Evolutionary conservation across 2,113 vertebrate genomes (phyloP).

Genomic region (Macquaria australasica): DNA sequence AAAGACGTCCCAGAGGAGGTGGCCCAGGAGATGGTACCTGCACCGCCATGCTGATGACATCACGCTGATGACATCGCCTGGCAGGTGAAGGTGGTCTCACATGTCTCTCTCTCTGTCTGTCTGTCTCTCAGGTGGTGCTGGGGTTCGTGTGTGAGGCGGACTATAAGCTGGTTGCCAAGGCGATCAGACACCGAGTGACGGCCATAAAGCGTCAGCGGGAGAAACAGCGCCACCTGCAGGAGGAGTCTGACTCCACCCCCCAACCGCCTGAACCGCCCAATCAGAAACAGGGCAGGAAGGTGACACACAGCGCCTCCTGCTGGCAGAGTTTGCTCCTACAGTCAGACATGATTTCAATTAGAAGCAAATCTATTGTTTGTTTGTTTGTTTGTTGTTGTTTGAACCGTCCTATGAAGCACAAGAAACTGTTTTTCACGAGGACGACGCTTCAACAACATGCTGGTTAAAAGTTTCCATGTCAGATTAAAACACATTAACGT

Average conservation of each 20-base stretch:
- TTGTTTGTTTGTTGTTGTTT: too few relatives aligned
- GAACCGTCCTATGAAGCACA: too few relatives aligned
- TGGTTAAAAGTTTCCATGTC: too few relatives aligned
- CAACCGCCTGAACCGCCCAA: conserved; percentile 3
- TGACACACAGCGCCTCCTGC: background rate
- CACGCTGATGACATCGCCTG: background rate
- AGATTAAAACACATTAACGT: too few relatives aligned
- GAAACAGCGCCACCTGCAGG: conserved; percentile 82
- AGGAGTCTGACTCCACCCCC: conserved; percentile 57
- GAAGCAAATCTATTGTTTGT: too few relatives aligned
- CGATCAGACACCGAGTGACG: conserved; percentile 89
- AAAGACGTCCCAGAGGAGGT: conserved; percentile 96
- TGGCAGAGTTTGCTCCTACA: background rate
- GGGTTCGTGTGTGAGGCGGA: conserved; percentile 93
- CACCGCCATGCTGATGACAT: background rate
- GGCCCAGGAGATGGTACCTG: conserved; percentile 94
- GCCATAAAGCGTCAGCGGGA: conserved; percentile 91
- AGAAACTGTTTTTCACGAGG: too few relatives aligned
- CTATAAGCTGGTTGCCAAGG: conserved; percentile 93
- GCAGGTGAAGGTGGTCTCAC: background rate
- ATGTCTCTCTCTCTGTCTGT: background rate
- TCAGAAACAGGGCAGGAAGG: background rate
- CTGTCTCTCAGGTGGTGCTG: conserved; percentile 87
- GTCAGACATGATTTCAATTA: too few relatives aligned
- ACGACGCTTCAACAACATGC: too few relatives aligned